Evolutionary conservation across 1,140 invertebrate species (phyloP).

Genomic region (Tenebrio molitor): DNA sequence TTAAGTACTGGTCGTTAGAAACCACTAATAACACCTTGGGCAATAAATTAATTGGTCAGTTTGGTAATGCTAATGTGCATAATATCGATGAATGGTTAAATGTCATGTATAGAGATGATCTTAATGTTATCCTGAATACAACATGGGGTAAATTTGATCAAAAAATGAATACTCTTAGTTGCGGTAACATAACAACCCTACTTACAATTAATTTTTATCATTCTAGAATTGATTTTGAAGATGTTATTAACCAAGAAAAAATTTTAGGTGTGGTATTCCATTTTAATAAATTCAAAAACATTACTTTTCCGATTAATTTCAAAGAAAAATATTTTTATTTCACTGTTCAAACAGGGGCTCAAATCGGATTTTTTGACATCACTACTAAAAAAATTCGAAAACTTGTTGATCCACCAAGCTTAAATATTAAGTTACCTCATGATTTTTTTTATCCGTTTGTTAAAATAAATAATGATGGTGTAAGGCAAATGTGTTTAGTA

Average conservation of each 20-base stretch:
- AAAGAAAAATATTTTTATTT: constrained; percentile 24
- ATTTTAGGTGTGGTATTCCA: constrained; percentile 55
- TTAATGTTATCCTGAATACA: constrained; percentile 66
- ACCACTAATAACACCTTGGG: constrained; percentile 62
- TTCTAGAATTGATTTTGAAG: constrained; percentile 56
- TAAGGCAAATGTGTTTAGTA: background rate
- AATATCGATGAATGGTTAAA: constrained; percentile 71
- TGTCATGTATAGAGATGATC: constrained; percentile 66
- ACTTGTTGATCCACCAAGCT: constrained; percentile 59
- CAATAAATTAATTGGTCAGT: constrained; percentile 70
- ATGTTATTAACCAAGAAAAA: constrained; percentile 59
- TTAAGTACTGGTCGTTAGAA: constrained; percentile 62
- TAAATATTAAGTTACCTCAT: constrained; percentile 62
- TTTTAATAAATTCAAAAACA: constrained; percentile 52
- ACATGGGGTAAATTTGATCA: constrained; percentile 65
- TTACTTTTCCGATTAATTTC: constrained; percentile 45
- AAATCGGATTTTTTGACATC: constrained; percentile 62
- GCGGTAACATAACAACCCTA: constrained; percentile 53
- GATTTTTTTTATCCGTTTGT: constrained; percentile 66
- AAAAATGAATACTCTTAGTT: constrained; percentile 63
- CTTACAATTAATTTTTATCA: constrained; percentile 62
- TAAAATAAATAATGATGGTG: constrained; percentile 55
- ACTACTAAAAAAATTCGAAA: constrained; percentile 56
- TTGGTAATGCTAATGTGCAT: constrained; percentile 70
- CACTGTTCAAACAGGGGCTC: constrained; percentile 47